A percentile compares a stretch with the other conserved stretches of the same genome.
phyloP scores from a whole-genome alignment of 1,140 invertebrate species.

The Dolichoris vasculosae region DNA sequence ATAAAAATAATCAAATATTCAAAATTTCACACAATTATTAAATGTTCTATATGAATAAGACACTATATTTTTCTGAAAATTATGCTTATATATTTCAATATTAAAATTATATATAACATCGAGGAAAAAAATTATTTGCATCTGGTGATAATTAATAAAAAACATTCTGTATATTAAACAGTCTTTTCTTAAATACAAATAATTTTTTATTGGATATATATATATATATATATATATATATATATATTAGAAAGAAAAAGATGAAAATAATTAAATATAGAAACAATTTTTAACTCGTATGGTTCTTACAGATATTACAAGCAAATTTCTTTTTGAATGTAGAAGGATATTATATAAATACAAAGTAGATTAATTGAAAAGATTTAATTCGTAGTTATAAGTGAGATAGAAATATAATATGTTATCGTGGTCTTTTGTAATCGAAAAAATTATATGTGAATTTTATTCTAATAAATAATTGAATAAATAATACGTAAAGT shows the following conservation, averaged over 20 bases:
- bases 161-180: neutral
- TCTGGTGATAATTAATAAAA: neutral
- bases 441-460: too few relatives aligned
- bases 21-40: too few relatives aligned
- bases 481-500: neutral
- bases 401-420: neutral
- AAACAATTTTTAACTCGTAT: neutral
- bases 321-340: neutral
- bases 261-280: neutral
- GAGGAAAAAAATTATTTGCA: neutral
- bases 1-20: neutral
- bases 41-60: too few relatives aligned
- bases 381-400: neutral
- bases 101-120: too few relatives aligned
- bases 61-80: too few relatives aligned
- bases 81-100: too few relatives aligned
- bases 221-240: too few relatives aligned
- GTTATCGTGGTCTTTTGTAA: too few relatives aligned
- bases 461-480: too few relatives aligned
- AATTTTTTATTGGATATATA: neutral
- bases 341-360: neutral
- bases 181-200: neutral
- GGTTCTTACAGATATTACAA: neutral
- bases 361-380: neutral
- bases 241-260: too few relatives aligned